Evolutionary conservation across 92 coral and sea anemone species (phyloP), one percentile per base, ranked within the genome.

Genomic region (Parazoanthus swiftii): DNA sequence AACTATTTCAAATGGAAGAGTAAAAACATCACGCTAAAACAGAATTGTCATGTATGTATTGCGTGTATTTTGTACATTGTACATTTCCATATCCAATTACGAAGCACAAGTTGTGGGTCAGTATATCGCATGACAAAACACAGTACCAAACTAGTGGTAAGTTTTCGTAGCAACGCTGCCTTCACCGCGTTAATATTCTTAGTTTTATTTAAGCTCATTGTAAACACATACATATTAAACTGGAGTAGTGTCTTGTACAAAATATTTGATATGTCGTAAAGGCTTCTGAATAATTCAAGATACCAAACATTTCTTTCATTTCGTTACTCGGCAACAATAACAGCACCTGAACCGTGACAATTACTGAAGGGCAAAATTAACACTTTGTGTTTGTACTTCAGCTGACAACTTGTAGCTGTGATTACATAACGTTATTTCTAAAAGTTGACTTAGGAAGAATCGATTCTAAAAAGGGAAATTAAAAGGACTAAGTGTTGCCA

Each of bases 401-500:
- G 7, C 51, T 84, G 79, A 84, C 79, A 84, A 72, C 86, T 82
- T 25, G 58, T 37, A 25, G 21, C 86, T 63, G 86, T 82, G 23
- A 67, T 82, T 39, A 67, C 67, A 82, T 76, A 67, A 82, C 86
- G 38, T 82, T 46, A 13, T 42, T 66, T 82, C 33, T 38, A 58
- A 58, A 66, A 67, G 58, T 66, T 82, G 63, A 66, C 86, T 36
- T 9, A 66, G 70, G 26, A 37, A 70, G 18, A 71, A 71, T 20
- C 48, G 87, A 48, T 68, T 25, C 26, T 71, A 48, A 72, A 42
- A 70, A 84, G 43, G 86, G 87, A 84, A 84, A 84, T 72, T 72
- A 44, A 65, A 71, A 71, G 37, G 15, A 20, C 50, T 26, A 72
- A 48, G 23, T 83, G 38, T 48, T 74, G n/a, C 77, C 3, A 84